Base-by-base conservation (phyloP, 53 echinoderm and acorn worm genomes). In the Luidia sarsii region DNA sequence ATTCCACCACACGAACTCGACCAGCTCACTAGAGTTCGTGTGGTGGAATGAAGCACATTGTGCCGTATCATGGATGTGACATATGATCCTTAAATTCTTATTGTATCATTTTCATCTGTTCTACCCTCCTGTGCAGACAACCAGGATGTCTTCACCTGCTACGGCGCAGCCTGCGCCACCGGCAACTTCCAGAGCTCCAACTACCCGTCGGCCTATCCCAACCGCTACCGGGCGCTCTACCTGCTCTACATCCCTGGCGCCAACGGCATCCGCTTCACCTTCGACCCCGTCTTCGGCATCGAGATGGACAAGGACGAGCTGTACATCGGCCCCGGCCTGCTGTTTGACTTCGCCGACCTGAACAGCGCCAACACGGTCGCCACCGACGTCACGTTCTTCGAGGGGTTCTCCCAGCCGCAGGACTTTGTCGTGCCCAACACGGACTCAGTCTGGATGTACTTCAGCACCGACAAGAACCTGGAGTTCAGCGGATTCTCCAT, bases 291-390 rank as follows among this genome's bases (percentile, higher is more conserved):
- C 28, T 95, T 95, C 39, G 87, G 59, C 31, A 80, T 95, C 50
- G 95, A 95, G 64, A 62, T 63, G 21, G 80, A 83, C 81, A 95
- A 95, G 54, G 95, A 95, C 77, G 95, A 95, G 63, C 70, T 95
- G 53, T 92, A 95, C 65, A 57, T 95, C 23, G 95, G 95, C 28
- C 22, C 53, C 25, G 92, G 92, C 45, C 80, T 82, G 41, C 32
- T 59, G 0, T 52, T 83, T 0, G 48, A 48, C 33, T 60, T 60
- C 35, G 19, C 21, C 2, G 55, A 55, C 16, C 19, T 68, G 7
- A 43, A 54, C 34, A 24, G 81, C 33, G 18, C 72, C 43, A 25
- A 59, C 57, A 35, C 86, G 50, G 71, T 68, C 22, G 48, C 27
- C 14, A 43, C 71, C 34, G 89, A 92, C 29, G 61, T 74, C 35